Conservation (phyloP, 2,113 vertebrate species). For the Sciurus niger region DNA sequence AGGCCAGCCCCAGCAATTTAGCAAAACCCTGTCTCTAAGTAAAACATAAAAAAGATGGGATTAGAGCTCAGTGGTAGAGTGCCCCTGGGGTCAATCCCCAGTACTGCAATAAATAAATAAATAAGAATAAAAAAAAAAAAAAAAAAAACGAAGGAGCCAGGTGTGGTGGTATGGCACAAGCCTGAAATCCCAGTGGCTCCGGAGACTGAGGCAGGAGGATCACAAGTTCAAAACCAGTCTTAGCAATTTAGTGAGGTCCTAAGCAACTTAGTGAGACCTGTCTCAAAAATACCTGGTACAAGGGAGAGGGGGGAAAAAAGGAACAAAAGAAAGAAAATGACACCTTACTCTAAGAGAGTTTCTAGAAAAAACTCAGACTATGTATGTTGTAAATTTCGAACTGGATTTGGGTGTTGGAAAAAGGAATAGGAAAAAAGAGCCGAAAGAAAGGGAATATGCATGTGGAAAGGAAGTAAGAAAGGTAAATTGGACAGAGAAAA, state of each 20-base stretch:
- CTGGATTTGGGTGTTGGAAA: not conserved
- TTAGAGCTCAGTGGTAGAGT: not conserved
- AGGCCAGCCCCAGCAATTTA: not conserved
- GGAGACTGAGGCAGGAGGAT: too few relatives aligned
- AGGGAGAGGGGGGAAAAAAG: too few relatives aligned
- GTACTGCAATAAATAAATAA: too few relatives aligned
- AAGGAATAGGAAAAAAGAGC: not conserved
- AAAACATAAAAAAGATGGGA: not conserved
- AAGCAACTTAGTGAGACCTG: too few relatives aligned
- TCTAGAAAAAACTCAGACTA: slow-evolving; percentile 29
- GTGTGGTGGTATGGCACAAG: too few relatives aligned
- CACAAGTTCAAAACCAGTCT: too few relatives aligned
- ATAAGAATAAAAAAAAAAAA: too few relatives aligned
- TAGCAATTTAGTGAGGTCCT: too few relatives aligned
- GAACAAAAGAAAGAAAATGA: not conserved
- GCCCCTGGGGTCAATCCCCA: not conserved
- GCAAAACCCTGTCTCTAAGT: not conserved
- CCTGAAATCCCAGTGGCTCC: too few relatives aligned
- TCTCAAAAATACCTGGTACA: too few relatives aligned
- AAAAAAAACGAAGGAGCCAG: too few relatives aligned
- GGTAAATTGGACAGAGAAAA: not conserved
- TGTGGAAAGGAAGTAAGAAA: not conserved
- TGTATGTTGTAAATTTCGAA: not conserved
- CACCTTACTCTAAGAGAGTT: not conserved
- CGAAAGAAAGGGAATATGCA: not conserved